A percentile compares a stretch with the other conserved stretches of the same genome.
Conservation (phyloP, 1,140 invertebrate genomes). For the Piezodorus guildinii region DNA sequence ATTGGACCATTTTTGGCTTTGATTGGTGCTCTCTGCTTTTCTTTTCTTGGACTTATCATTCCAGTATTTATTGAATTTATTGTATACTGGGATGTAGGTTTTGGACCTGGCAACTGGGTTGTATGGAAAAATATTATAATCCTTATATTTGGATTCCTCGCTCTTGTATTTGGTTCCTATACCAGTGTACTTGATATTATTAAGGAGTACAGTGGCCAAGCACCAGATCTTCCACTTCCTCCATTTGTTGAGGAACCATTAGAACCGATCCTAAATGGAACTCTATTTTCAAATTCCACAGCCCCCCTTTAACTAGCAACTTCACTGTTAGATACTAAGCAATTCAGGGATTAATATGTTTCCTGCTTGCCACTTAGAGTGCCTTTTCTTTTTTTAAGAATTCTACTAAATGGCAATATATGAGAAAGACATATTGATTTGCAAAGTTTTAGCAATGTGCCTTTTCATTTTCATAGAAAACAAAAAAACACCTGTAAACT, state of each 20-base stretch:
- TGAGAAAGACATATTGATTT: slow-evolving; percentile 7
- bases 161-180: slow-evolving; percentile 68
- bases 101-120: slow-evolving; percentile 54
- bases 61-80: slow-evolving; percentile 80
- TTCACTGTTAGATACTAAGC: not conserved
- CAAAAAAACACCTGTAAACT: not conserved
- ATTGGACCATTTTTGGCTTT: slow-evolving; percentile 84
- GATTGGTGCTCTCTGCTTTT: slow-evolving; percentile 90
- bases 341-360: too few species aligned
- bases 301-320: not conserved
- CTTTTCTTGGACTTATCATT: slow-evolving; percentile 80
- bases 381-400: slow-evolving; percentile 1
- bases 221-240: slow-evolving; percentile 2
- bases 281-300: too few species aligned
- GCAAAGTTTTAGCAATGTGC: slow-evolving; percentile 3
- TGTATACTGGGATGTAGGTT: slow-evolving; percentile 54
- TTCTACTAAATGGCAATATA: slow-evolving; percentile 2
- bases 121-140: slow-evolving; percentile 67
- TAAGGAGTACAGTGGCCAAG: slow-evolving; percentile 15
- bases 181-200: slow-evolving; percentile 60
- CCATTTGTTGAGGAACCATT: not conserved
- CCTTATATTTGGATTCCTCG: slow-evolving; percentile 55
- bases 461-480: not conserved
- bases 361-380: slow-evolving; percentile 5
- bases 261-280: too few species aligned